Base-by-base conservation (phyloP, 1,140 invertebrate genomes). In the Lepeophtheirus salmonis region DNA sequence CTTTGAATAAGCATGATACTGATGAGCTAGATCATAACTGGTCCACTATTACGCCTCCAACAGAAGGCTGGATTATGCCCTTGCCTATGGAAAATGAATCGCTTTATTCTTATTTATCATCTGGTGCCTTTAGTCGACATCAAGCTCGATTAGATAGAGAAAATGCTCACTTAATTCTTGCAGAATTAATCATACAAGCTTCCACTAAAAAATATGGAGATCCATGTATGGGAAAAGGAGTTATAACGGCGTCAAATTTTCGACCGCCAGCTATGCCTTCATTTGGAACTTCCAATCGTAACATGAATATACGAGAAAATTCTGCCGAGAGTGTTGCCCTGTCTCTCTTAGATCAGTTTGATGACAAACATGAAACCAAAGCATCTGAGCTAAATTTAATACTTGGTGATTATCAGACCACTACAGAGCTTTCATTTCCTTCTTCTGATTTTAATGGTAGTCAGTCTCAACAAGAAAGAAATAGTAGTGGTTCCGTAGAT, bases 121-220 rank as follows among this genome's bases (percentile, higher is more conserved):
- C 16, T 14, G 52, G 52, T 20, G 20, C n/a, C 52, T 54, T 54
- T 20, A 23, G 52, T 20, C 52, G 23, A 54, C 23, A 54, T 23
- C 52, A 54, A 23, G 52, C 52, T 23, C 18, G 23, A 54, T 23
- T 54, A 20, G 52, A 54, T 24, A 18, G 23, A 24, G 52, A 54
- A 23, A 21, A 21, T n/a, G 52, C 52, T 1, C 52, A 54, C 21
- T 16, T 54, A 14, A 54, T 54, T 24, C 23, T 54, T 3, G 52
- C 52, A 12, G 52, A 54, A 23, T n/a, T 24, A n/a, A 54, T 54
- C 22, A 54, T 54, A 3, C 52, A 54, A 13, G 52, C 52, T 16
- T 54, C 16, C n/a, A 20, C 52, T n/a, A 10, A 6, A 6, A 41
- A n/a, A 6, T n/a, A n/a, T n/a, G 30, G 30, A 41, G 30, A 41